Base-by-base conservation (phyloP, 2,797 vertebrate genomes). In the Loris lydekkerianus region DNA sequence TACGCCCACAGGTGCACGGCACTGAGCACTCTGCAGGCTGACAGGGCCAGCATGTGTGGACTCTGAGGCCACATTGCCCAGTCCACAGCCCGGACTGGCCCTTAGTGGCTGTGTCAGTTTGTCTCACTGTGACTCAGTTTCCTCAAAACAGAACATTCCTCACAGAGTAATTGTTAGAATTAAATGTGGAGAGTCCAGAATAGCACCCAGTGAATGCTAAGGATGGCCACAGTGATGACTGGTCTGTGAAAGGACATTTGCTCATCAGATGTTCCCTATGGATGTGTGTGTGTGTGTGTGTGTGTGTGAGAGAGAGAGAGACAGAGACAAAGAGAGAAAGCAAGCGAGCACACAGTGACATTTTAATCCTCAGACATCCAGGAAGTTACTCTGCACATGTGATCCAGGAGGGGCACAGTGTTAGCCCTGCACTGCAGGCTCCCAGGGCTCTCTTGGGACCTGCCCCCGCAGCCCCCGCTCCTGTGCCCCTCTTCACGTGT, bases 141-240 rank as follows among this genome's bases (percentile, higher is more conserved):
- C 72, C 77, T 58, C 67, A n/a, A 40, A 53, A 34, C 1, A 60
- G 23, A 25, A 70, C 0, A 14, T 76, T 70, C 37, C 49, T 21
- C 31, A 27, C 25, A 49, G 76, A 13, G 9, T 4, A 40, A 18
- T 46, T 25, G 25, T 29, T n/a, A 60, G 25, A 75, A 77, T 14
- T 18, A 29, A 43, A 7, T 14, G 20, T 2, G 53, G 31, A 69
- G 13, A 5, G 1, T 1, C 0, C 23, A 8, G 40, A 34, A 23
- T 10, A 37, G 56, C 4, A 63, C 34, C 20, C 7, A 27, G 34
- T 21, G 17, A 15, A 1, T 8, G n/a, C 63, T 11, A 25, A 56
- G 34, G 25, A 37, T 25, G 18, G 49, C 3, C 46, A 49, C 10
- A 9, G 11, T 37, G 34, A 34, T 21, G 3, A 10, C n/a, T 34